Evolutionary conservation across 2,888 invertebrate species (phyloP).

Genomic region (Osedax fenrisi): DNA sequence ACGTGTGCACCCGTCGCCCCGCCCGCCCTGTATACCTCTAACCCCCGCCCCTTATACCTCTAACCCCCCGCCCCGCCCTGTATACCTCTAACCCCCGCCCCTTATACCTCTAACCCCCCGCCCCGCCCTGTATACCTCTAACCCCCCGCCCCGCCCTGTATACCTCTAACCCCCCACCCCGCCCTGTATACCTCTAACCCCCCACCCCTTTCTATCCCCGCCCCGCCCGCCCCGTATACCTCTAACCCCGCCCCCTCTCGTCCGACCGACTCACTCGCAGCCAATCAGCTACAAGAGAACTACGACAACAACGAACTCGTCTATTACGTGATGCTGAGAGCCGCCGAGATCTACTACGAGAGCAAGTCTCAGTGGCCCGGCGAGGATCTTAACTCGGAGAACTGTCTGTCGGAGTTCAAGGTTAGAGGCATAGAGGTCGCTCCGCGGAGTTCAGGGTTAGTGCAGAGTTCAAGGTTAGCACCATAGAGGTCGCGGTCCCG

Average conservation of each 20-base stretch:
- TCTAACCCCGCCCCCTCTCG: background rate
- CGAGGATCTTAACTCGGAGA: background rate
- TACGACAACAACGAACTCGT: conserved; percentile 51
- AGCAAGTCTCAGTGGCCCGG: conserved; percentile 74
- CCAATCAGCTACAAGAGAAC: conserved; percentile 30
- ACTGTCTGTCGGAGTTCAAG: too few species aligned
- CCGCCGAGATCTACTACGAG: conserved; percentile 75
- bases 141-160: background rate
- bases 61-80: background rate
- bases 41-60: background rate
- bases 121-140: background rate
- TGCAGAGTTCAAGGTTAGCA: too few species aligned
- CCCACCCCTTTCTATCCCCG: background rate
- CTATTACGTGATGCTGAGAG: conserved; percentile 75
- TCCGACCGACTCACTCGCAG: too few species aligned
- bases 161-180: background rate
- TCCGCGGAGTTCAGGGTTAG: too few species aligned
- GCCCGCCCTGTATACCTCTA: background rate
- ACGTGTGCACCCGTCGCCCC: background rate
- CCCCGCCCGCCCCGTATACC: background rate
- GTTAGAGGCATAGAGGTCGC: too few species aligned
- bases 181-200: background rate
- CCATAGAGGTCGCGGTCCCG: too few species aligned
- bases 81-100: background rate
- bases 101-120: background rate